Evolutionary conservation across 2,888 invertebrate species (phyloP).

Genomic region (Phyllotreta striolata): DNA sequence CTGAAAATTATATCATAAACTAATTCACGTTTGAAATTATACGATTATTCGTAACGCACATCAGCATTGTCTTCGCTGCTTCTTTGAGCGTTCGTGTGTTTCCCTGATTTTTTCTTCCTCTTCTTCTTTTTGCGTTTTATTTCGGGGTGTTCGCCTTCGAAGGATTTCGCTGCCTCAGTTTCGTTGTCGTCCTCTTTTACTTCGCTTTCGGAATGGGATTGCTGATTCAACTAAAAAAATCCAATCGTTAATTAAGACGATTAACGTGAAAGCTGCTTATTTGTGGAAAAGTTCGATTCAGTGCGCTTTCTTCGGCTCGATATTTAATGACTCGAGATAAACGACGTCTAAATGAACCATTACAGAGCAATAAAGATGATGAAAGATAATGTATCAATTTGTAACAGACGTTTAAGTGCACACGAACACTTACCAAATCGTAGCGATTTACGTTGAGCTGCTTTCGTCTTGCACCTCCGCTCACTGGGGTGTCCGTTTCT

Average conservation of each 20-base stretch:
- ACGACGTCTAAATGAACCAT: background rate
- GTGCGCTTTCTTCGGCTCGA: too few species aligned
- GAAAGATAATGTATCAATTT: too few species aligned
- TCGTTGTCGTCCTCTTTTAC: slow-evolving; percentile 74
- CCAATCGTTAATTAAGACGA: background rate
- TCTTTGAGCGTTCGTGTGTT: slow-evolving; percentile 62
- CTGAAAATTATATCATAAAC: slow-evolving; percentile 44
- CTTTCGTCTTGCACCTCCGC: slow-evolving; percentile 65
- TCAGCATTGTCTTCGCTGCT: slow-evolving; percentile 73
- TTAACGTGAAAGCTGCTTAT: too few species aligned
- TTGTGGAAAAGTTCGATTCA: too few species aligned
- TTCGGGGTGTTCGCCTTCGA: slow-evolving; percentile 61
- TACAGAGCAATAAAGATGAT: too few species aligned
- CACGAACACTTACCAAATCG: slow-evolving; percentile 68
- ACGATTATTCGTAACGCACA: slow-evolving; percentile 55
- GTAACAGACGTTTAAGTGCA: background rate
- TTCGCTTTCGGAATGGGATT: slow-evolving; percentile 73
- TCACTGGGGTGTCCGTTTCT: slow-evolving; percentile 64
- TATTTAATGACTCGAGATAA: background rate
- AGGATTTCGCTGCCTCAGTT: slow-evolving; percentile 67
- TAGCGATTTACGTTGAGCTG: slow-evolving; percentile 72
- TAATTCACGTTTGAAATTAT: slow-evolving; percentile 12
- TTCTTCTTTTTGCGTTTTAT: slow-evolving; percentile 67
- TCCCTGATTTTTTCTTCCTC: slow-evolving; percentile 70
- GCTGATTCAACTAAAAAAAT: slow-evolving; percentile 67